Percentiles rank a stretch among this genome's conserved stretches.
phyloP scores from a whole-genome alignment of 2,797 vertebrate genomes.

The Cyprinodon diabolis region DNA sequence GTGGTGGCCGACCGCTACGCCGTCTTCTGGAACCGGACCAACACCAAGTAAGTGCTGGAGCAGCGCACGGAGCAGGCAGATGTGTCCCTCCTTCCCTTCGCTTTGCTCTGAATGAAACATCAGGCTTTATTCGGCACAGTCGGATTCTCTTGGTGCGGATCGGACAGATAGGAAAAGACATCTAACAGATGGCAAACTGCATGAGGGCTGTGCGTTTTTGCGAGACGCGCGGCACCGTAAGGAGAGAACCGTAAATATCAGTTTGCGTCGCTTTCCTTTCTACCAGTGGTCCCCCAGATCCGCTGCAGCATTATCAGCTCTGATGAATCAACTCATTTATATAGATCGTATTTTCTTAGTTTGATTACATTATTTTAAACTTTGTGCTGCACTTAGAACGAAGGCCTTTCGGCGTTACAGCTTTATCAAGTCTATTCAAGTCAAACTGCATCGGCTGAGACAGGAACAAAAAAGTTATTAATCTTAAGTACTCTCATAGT shows the following conservation, averaged over 20 bases:
- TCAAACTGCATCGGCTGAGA: no score
- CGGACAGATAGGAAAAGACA: conserved; percentile 6
- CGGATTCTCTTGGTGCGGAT: conserved; percentile 46
- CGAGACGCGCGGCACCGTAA: not conserved
- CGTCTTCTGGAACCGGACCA: conserved; percentile 98
- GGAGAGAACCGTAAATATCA: not conserved
- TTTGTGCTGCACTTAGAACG: not conserved
- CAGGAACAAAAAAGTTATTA: no score
- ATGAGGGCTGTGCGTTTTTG: conserved; percentile 5
- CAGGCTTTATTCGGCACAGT: conserved; percentile 61
- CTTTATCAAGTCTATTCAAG: no score
- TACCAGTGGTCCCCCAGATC: not conserved
- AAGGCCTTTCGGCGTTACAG: no score
- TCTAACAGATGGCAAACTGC: conserved; percentile 20
- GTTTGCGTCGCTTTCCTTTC: conserved; percentile 4
- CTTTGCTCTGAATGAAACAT: conserved; percentile 21
- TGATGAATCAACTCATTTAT: conserved; percentile 1
- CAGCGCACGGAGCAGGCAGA: conserved; percentile 30
- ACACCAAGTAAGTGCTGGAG: conserved; percentile 88
- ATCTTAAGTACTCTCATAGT: not conserved
- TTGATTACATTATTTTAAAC: not conserved
- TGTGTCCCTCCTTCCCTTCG: conserved; percentile 12
- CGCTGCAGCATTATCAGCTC: not conserved
- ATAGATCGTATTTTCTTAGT: not conserved
- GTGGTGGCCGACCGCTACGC: conserved; percentile 97